Base-by-base conservation (phyloP, 2,888 invertebrate species). In the Aphidoletes aphidimyza region DNA sequence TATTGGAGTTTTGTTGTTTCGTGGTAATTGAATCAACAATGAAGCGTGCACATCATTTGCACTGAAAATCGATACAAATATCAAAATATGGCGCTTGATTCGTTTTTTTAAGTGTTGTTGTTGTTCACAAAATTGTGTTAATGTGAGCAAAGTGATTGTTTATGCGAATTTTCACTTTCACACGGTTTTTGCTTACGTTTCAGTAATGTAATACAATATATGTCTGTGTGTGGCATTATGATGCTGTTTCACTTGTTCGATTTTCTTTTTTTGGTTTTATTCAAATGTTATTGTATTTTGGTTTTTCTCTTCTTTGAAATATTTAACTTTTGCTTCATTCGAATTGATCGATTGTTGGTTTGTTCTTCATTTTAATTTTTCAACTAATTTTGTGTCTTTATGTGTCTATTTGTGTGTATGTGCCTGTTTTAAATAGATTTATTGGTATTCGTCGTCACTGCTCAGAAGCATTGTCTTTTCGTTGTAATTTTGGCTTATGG, bases 401-500 rank as follows among this genome's bases (percentile, higher is more conserved):
- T n/a, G n/a, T n/a, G n/a, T n/a, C n/a, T n/a, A n/a, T n/a, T 47
- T 11, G 8, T 42, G 11, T 47, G 8, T 47, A 11, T 22, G n/a
- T 54, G n/a, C 30, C 14, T 30, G 0, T 30, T 30, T 14, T 30
- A 69, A 14, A 14, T 2, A 11, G 17, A 30, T 69, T 69, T 92
- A 96, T 92, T 96, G 96, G 90, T 96, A 96, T 90, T 98, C 98
- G 90, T 98, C 98, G 89, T 98, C 98, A 86, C 97, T 97, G 91
- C 97, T 97, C 87, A 98, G 93, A 86, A 98, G 92, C 92, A 97
- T 97, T 54, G 98, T 97, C 91, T 98, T 98, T 92, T 98, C 98
- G 90, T 96, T 97, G 91, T 97, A 97, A 90, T 95, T 95, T 88
- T 95, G 94, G 87, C 94, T 93, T 89, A 95, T 95, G 87, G 95